A percentile compares a stretch with the other conserved stretches of the same genome.
phyloP scores from a whole-genome alignment of 2,113 vertebrate genomes.

The Oncorhynchus kisutch region DNA sequence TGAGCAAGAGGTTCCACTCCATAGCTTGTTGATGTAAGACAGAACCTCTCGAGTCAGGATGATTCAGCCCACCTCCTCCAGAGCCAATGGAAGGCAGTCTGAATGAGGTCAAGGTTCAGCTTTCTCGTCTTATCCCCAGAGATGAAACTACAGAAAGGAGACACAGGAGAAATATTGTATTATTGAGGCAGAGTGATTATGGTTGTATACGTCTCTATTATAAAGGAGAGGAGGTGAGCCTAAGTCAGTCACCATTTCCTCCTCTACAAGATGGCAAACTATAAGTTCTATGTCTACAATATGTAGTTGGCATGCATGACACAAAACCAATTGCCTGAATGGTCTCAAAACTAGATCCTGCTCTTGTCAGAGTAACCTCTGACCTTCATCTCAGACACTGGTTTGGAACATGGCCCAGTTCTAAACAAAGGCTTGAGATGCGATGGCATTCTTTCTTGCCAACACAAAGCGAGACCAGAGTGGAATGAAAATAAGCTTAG shows the following conservation, averaged over 20 bases:
- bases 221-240: not conserved
- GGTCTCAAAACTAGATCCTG: constrained; percentile 31
- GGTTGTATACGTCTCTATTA: constrained; percentile 43
- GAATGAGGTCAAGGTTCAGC: constrained; percentile 27
- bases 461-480: constrained; percentile 27
- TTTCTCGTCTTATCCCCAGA: constrained; percentile 26
- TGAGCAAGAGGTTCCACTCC: no score
- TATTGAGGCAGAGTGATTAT: constrained; percentile 15
- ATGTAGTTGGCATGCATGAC: no score
- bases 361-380: constrained; percentile 37
- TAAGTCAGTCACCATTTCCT: no score
- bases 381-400: constrained; percentile 22
- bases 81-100: constrained; percentile 30
- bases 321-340: constrained; percentile 7
- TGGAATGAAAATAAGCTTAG: not conserved
- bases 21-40: no score
- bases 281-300: no score
- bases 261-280: no score
- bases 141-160: constrained; percentile 31
- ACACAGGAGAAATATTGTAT: constrained; percentile 37
- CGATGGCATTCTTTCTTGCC: constrained; percentile 21
- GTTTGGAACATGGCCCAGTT: constrained; percentile 43
- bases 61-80: constrained; percentile 25
- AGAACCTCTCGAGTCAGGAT: no score
- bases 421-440: constrained; percentile 40